Conservation (phyloP, 2,113 vertebrate genomes). For the Tor tambroides region DNA sequence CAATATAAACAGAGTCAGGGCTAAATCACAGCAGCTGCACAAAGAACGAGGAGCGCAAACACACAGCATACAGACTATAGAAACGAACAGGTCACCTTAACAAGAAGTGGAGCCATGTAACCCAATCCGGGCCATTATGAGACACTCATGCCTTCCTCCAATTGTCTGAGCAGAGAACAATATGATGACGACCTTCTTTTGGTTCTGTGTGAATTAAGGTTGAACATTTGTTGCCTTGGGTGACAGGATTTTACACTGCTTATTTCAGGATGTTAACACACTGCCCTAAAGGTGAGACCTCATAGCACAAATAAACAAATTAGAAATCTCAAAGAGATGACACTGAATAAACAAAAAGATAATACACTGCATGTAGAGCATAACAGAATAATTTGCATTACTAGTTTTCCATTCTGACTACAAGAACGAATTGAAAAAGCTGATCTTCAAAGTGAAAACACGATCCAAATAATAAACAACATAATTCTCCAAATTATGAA, state of each 20-base stretch:
- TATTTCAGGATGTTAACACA: background rate
- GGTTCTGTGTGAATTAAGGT: background rate
- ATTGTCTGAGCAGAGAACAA: conserved; percentile 23
- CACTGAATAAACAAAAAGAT: background rate
- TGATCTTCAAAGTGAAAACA: background rate
- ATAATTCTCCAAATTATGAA: background rate
- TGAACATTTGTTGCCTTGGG: background rate
- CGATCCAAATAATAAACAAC: background rate
- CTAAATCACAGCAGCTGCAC: background rate
- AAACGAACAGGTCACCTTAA: background rate
- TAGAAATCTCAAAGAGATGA: background rate
- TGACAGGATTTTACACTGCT: background rate
- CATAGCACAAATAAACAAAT: background rate
- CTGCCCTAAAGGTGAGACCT: background rate
- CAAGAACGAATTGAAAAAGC: background rate
- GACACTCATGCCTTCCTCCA: background rate
- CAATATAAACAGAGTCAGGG: conserved; percentile 25
- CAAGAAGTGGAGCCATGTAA: conserved; percentile 9
- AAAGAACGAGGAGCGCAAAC: background rate
- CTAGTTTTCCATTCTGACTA: background rate
- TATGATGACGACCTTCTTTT: conserved; percentile 22
- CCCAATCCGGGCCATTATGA: background rate
- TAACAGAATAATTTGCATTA: background rate
- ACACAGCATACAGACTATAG: background rate
- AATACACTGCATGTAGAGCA: background rate